Percentiles rank a stretch among this genome's conserved stretches.
Evolutionary conservation across 2,113 vertebrate species (phyloP).

Genomic region (Peucedramus taeniatus): DNA sequence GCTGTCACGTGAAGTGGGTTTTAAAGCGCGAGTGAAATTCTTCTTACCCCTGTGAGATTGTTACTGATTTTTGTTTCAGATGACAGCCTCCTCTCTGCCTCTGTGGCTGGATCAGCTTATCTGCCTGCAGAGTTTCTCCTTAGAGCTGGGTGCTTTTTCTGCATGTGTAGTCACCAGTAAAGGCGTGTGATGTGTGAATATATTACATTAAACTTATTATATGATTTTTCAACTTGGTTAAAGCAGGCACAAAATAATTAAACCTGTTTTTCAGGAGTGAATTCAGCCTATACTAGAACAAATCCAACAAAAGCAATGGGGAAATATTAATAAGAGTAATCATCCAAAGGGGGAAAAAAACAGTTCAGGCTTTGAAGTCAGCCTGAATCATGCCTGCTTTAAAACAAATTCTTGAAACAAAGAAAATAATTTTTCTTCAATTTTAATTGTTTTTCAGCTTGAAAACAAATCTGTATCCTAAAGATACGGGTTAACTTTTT

Average conservation of each 20-base stretch:
- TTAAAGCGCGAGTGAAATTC: fast-evolving
- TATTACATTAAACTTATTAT: neutral
- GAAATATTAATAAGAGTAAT: neutral
- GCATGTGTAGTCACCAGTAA: neutral
- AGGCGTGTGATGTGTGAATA: neutral
- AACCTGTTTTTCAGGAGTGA: neutral
- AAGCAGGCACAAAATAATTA: neutral
- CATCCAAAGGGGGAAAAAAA: neutral
- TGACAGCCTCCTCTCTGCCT: neutral
- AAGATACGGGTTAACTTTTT: neutral
- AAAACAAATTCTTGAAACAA: neutral
- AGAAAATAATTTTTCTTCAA: neutral
- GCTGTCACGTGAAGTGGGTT: fast-evolving
- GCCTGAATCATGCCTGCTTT: neutral
- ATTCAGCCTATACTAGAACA: neutral
- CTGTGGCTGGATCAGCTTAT: neutral
- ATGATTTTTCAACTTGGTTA: neutral
- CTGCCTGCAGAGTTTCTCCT: neutral
- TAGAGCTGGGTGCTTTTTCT: neutral
- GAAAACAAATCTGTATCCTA: neutral
- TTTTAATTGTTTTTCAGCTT: neutral
- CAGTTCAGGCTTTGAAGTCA: neutral
- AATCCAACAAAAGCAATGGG: neutral
- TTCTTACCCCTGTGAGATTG: neutral
- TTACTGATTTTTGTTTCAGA: neutral